These are phyloP conservation scores for Hydrozoanthus gracilis DNA, from an alignment of 92 coral and sea anemone species.

Conservation along the genomic window DNA sequence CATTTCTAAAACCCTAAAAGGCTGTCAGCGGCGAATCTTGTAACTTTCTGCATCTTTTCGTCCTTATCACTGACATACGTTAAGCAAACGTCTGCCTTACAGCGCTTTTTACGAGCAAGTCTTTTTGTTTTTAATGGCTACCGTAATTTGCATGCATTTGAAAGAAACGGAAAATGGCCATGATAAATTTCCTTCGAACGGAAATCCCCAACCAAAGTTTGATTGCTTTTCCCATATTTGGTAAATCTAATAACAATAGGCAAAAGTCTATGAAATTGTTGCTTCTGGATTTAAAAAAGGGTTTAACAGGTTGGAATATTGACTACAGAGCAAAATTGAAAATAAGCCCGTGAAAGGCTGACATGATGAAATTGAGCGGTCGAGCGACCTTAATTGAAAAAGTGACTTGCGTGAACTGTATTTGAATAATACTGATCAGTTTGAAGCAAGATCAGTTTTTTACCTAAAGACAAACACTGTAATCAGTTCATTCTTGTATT, in stretches of 20 bases:
- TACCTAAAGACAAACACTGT: slow-evolving; percentile 69
- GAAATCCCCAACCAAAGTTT: slow-evolving; percentile 81
- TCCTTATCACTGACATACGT: not conserved
- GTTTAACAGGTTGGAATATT: slow-evolving; percentile 19
- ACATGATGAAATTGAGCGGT: not conserved
- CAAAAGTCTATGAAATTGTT: slow-evolving; percentile 50
- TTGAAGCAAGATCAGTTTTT: slow-evolving; percentile 58
- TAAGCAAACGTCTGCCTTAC: not conserved
- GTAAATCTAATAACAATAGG: slow-evolving; percentile 78
- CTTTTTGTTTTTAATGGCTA: slow-evolving; percentile 42
- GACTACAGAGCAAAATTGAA: not conserved
- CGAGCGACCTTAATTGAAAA: not conserved
- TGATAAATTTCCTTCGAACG: slow-evolving; percentile 91
- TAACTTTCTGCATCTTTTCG: not conserved
- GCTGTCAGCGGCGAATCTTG: not conserved
- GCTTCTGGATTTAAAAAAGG: slow-evolving; percentile 6
- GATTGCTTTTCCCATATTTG: slow-evolving; percentile 89
- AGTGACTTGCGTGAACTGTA: slow-evolving; percentile 47
- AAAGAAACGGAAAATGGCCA: slow-evolving; percentile 84
- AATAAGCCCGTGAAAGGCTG: not conserved
- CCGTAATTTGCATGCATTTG: slow-evolving; percentile 74
- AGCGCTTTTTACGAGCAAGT: slow-evolving; percentile 5
- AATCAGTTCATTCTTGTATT: slow-evolving; percentile 75
- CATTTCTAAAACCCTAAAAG: not conserved
- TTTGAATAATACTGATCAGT: slow-evolving; percentile 67